Evolutionary conservation across 1,140 invertebrate genomes (phyloP).

Genomic region (Drosophila pandora): DNA sequence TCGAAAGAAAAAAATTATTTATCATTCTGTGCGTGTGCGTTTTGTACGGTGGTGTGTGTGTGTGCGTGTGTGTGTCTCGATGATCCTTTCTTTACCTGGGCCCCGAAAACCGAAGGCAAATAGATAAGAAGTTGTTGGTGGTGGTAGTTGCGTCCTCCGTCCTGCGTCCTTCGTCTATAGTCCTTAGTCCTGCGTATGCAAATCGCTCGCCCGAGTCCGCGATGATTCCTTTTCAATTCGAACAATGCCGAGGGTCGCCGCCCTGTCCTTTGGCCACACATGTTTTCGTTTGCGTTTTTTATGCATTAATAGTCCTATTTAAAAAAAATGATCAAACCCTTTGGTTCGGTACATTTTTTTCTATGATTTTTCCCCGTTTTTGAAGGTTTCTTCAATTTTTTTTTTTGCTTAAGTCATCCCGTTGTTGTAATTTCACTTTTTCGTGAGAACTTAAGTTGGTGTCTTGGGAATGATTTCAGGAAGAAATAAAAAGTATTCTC

Average conservation of each 20-base stretch:
- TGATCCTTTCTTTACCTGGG: conserved; percentile 61
- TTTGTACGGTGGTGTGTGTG: conserved; percentile 23
- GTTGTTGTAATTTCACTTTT: conserved; percentile 78
- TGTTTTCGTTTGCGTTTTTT: conserved; percentile 75
- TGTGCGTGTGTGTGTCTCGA: conserved; percentile 27
- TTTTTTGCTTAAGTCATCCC: conserved; percentile 61
- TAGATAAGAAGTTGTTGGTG: conserved; percentile 72
- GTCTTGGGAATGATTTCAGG: neutral
- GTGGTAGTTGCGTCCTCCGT: conserved; percentile 54
- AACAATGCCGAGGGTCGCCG: conserved; percentile 75
- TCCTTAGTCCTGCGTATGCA: conserved; percentile 71
- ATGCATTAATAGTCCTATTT: conserved; percentile 72
- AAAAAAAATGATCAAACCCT: conserved; percentile 79
- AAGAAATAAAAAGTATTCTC: conserved; percentile 5
- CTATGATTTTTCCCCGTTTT: conserved; percentile 76
- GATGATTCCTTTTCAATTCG: conserved; percentile 76
- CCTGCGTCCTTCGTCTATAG: conserved; percentile 6
- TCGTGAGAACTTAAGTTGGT: conserved; percentile 64
- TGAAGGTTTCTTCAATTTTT: conserved; percentile 23
- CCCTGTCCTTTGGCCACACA: conserved; percentile 72
- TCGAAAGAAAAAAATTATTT: conserved; percentile 71
- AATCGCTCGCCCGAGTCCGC: conserved; percentile 61
- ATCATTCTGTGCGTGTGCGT: conserved; percentile 63
- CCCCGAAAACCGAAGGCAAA: conserved; percentile 57
- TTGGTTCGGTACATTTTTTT: conserved; percentile 66